These are phyloP conservation scores for Alexandromys fortis DNA, from an alignment of 2,113 vertebrate species.

Conservation along the genomic window DNA sequence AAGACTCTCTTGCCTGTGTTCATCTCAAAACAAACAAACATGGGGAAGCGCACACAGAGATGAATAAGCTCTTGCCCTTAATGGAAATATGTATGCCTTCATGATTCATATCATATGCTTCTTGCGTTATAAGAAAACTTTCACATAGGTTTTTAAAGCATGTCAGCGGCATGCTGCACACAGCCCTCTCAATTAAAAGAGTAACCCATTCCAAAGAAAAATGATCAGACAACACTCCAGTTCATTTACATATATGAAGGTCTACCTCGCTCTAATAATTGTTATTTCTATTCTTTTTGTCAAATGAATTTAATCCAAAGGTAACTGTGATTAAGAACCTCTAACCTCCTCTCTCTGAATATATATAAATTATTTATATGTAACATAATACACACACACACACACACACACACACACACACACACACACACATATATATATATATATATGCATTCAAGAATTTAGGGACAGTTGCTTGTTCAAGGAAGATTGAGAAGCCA, in stretches of 20 bases:
- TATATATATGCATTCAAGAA: neutral
- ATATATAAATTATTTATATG: neutral
- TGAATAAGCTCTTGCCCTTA: neutral
- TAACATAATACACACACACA: neutral
- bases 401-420: neutral
- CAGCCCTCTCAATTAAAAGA: neutral
- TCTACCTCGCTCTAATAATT: neutral
- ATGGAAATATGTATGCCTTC: neutral
- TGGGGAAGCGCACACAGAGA: neutral
- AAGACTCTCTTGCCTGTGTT: neutral
- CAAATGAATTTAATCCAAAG: neutral
- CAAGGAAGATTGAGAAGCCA: neutral
- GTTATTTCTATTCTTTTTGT: conserved; percentile 19
- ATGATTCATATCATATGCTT: neutral
- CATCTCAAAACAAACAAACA: neutral
- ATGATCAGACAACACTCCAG: neutral
- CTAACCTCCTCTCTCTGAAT: neutral
- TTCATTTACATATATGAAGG: conserved; percentile 1
- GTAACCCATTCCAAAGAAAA: neutral
- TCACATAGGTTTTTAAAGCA: neutral
- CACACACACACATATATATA: neutral
- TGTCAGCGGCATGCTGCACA: neutral
- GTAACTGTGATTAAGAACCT: neutral
- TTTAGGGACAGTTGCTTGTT: neutral
- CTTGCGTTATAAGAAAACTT: neutral